Percentiles rank a stretch among this genome's conserved stretches.
These are phyloP conservation scores for Clarias platycephalus DNA, from an alignment of 2,797 vertebrate genomes.

Conservation along the genomic window DNA sequence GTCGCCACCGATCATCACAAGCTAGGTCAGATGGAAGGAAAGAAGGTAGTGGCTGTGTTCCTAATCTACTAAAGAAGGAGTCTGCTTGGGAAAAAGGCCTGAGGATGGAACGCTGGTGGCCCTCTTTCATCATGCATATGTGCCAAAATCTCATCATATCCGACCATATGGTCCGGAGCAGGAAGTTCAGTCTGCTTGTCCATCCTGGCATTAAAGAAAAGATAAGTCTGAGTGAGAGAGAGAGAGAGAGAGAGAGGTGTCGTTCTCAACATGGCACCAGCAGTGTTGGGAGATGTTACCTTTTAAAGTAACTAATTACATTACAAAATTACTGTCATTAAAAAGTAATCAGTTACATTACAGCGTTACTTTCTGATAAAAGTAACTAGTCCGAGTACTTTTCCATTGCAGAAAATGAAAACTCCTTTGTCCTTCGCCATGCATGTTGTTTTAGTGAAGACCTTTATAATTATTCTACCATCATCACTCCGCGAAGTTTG, in stretches of 20 bases:
- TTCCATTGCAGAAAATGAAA: too few species aligned
- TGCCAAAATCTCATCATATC: conserved; percentile 43
- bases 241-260: neutral
- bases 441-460: too few species aligned
- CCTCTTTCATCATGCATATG: conserved; percentile 14
- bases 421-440: too few species aligned
- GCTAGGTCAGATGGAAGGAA: conserved; percentile 28
- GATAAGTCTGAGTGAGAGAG: neutral
- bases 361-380: too few species aligned
- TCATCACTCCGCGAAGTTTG: too few species aligned
- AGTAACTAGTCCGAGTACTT: too few species aligned
- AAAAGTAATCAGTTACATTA: too few species aligned
- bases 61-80: conserved; percentile 36
- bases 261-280: neutral
- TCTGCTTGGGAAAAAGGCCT: conserved; percentile 11
- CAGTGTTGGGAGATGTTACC: too few species aligned
- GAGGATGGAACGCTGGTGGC: neutral
- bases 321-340: too few species aligned
- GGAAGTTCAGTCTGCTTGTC: conserved; percentile 14
- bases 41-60: conserved; percentile 23
- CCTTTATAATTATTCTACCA: too few species aligned
- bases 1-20: neutral
- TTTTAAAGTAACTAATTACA: too few species aligned
- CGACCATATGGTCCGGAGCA: conserved; percentile 49
- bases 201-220: neutral